Conservation (phyloP, 2,113 vertebrate species). For the Deroptyus accipitrinus region DNA sequence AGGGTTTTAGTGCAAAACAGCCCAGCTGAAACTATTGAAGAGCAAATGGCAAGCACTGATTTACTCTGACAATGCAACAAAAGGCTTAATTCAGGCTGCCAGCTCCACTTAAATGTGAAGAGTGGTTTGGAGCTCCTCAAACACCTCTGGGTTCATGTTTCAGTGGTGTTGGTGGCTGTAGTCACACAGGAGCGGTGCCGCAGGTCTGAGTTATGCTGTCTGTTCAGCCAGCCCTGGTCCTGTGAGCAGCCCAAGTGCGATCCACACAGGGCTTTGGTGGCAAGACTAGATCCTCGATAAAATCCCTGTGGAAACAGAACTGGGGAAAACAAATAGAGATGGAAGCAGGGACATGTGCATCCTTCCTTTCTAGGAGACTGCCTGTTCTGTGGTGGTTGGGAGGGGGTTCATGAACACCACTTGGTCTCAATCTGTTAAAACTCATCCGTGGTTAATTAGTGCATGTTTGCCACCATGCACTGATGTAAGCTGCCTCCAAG, state of each 20-base stretch:
- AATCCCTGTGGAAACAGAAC: not conserved
- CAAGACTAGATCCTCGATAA: not conserved
- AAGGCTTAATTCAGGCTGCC: constrained; percentile 11
- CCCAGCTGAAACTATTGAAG: not conserved
- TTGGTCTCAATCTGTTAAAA: not conserved
- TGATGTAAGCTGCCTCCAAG: accelerated
- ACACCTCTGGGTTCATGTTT: accelerated
- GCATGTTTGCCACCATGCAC: not conserved
- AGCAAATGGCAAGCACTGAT: constrained; percentile 9
- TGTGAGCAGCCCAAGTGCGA: accelerated
- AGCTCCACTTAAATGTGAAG: not conserved
- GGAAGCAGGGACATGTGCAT: accelerated
- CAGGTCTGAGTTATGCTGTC: accelerated
- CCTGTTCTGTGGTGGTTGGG: accelerated
- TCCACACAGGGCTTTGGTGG: not conserved
- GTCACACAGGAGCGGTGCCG: accelerated
- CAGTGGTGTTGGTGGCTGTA: accelerated
- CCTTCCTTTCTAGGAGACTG: not conserved
- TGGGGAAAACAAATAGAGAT: too few species aligned
- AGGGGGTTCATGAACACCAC: not conserved
- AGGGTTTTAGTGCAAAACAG: not conserved
- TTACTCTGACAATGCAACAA: constrained; percentile 2
- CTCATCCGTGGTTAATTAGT: accelerated
- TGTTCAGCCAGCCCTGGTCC: accelerated
- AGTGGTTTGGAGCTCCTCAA: not conserved